Conservation (phyloP, 2,888 invertebrate genomes). For the Dolomedes plantarius region DNA sequence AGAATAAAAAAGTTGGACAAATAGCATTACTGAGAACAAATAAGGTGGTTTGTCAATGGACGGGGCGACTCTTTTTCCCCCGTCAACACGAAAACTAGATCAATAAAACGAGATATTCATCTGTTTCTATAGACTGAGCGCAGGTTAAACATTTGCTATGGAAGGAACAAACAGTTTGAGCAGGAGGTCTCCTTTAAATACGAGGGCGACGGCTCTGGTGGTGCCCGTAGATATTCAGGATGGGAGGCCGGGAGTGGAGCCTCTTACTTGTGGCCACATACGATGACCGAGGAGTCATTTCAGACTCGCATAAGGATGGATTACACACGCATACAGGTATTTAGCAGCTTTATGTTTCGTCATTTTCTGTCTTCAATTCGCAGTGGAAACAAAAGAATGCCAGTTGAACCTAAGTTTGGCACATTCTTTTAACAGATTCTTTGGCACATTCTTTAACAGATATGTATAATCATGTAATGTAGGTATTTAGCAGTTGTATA, state of each 20-base stretch:
- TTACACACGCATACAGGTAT: too few relatives aligned
- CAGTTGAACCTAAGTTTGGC: too few relatives aligned
- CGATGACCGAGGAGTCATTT: background rate
- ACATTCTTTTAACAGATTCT: too few relatives aligned
- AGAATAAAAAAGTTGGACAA: conserved; percentile 58
- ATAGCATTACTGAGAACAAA: conserved; percentile 68
- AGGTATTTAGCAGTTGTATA: too few relatives aligned
- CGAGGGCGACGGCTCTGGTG: conserved; percentile 34
- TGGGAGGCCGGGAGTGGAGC: conserved; percentile 42
- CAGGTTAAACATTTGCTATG: conserved; percentile 69
- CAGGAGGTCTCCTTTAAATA: conserved; percentile 69
- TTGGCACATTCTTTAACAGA: too few relatives aligned
- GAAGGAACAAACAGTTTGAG: conserved; percentile 71
- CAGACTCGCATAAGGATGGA: too few relatives aligned
- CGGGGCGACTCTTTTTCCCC: conserved; percentile 36
- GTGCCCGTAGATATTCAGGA: conserved; percentile 48
- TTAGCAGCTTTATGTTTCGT: too few relatives aligned
- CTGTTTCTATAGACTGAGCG: conserved; percentile 70
- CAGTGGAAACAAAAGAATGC: too few relatives aligned
- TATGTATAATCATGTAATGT: too few relatives aligned
- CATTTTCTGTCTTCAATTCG: too few relatives aligned
- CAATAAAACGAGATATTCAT: conserved; percentile 71
- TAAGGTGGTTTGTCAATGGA: conserved; percentile 69
- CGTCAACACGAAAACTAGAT: conserved; percentile 70
- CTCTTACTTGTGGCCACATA: background rate